These are phyloP conservation scores for Heliocidaris erythrogramma DNA, from an alignment of 35 echinoderm and acorn worm species.

Conservation along the genomic window DNA sequence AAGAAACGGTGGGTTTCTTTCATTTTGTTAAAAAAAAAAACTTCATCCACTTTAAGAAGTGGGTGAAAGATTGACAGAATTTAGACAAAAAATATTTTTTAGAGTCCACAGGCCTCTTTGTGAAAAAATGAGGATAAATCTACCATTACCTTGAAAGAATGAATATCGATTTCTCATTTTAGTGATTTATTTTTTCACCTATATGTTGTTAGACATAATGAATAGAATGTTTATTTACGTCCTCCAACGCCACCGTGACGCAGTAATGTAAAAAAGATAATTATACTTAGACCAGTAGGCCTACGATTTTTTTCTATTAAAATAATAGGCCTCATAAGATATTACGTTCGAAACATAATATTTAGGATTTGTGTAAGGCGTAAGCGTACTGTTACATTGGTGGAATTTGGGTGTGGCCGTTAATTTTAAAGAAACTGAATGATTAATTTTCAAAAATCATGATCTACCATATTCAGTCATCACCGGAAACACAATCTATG, in stretches of 20 bases:
- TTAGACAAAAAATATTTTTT: no score
- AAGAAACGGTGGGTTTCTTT: no score
- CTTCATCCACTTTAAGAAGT: no score
- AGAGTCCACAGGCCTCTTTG: no score
- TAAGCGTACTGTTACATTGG: not conserved
- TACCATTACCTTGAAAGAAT: not conserved
- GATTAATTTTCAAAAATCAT: not conserved
- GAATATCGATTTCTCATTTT: not conserved
- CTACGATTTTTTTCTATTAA: not conserved
- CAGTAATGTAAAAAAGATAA: no score
- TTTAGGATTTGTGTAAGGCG: no score
- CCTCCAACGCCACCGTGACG: no score
- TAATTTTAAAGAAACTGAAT: not conserved
- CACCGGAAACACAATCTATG: not conserved
- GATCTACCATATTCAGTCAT: not conserved
- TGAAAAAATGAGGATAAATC: no score
- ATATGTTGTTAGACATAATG: not conserved
- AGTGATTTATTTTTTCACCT: not conserved
- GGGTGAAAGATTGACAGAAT: no score
- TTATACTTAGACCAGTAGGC: not conserved
- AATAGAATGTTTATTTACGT: no score
- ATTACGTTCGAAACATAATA: no score
- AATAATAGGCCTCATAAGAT: not conserved
- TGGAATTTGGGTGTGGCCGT: not conserved
- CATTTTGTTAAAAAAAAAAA: no score